phyloP scores from a whole-genome alignment of 2,888 invertebrate species.

The Lithophane ornitopus region DNA sequence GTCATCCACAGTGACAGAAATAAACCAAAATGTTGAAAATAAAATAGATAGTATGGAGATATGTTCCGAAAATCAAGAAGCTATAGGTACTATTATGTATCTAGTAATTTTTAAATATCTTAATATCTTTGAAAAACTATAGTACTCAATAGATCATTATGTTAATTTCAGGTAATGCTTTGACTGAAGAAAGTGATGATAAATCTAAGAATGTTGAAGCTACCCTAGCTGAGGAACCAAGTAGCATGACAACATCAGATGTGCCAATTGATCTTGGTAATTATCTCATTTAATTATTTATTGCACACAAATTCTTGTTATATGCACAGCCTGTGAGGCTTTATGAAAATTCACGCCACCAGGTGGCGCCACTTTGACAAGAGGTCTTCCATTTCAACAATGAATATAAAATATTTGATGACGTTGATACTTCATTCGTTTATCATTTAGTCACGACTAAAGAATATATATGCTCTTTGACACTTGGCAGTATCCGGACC shows the following conservation, averaged over 20 bases:
- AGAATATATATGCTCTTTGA: no score
- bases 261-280: conserved; percentile 25
- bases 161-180: conserved; percentile 39
- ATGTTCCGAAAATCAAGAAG: conserved; percentile 6
- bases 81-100: conserved; percentile 4
- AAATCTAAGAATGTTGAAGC: neutral
- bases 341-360: neutral
- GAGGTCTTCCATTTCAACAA: neutral
- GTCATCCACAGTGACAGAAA: conserved; percentile 10
- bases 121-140: neutral
- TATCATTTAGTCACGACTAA: neutral
- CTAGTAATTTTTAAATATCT: neutral
- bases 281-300: neutral
- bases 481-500: no score
- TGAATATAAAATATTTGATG: neutral
- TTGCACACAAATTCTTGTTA: neutral
- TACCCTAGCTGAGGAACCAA: neutral
- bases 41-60: conserved; percentile 36
- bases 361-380: neutral
- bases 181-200: conserved; percentile 28
- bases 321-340: neutral
- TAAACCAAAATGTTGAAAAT: neutral
- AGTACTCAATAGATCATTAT: neutral
- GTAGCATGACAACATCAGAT: conserved; percentile 3
- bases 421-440: neutral